Percentiles rank a stretch among this genome's conserved stretches.
Conservation (phyloP, 2,888 invertebrate species). For the Euspilapteryx auroguttella region DNA sequence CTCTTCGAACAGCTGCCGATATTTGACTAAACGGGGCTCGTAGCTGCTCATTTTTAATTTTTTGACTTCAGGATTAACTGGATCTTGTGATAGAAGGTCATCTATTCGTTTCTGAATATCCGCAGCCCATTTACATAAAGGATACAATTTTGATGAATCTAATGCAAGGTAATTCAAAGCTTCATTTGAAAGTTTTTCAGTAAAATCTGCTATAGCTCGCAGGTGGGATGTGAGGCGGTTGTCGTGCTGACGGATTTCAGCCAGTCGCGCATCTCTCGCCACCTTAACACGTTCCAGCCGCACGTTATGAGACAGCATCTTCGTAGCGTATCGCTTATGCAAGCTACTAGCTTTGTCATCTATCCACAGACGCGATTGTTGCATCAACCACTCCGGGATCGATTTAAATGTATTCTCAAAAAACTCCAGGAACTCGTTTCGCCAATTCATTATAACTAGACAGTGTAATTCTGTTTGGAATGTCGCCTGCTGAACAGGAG, state of each 20-base stretch:
- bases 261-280: conserved; percentile 19
- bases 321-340: conserved; percentile 29
- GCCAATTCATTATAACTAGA: conserved; percentile 27
- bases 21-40: conserved; percentile 21
- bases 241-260: conserved; percentile 28
- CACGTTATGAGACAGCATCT: conserved; percentile 28
- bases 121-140: conserved; percentile 21
- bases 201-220: conserved; percentile 21
- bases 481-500: conserved; percentile 16
- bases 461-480: conserved; percentile 32
- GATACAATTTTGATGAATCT: conserved; percentile 25
- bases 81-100: conserved; percentile 13
- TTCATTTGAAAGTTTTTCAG: conserved; percentile 19
- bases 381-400: conserved; percentile 23
- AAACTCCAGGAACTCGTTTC: conserved; percentile 36
- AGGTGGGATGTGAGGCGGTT: conserved; percentile 27
- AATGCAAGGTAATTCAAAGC: conserved; percentile 19
- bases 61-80: conserved; percentile 19
- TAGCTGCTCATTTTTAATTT: conserved; percentile 34
- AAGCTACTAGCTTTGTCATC: conserved; percentile 21
- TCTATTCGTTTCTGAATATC: conserved; percentile 18
- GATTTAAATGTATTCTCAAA: conserved; percentile 21
- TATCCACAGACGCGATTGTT: conserved; percentile 28
- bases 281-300: conserved; percentile 28
- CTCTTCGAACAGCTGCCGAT: conserved; percentile 22